A percentile compares a stretch with the other conserved stretches of the same genome.
Conservation (phyloP, 2,113 vertebrate species). For the Mustela lutreola region DNA sequence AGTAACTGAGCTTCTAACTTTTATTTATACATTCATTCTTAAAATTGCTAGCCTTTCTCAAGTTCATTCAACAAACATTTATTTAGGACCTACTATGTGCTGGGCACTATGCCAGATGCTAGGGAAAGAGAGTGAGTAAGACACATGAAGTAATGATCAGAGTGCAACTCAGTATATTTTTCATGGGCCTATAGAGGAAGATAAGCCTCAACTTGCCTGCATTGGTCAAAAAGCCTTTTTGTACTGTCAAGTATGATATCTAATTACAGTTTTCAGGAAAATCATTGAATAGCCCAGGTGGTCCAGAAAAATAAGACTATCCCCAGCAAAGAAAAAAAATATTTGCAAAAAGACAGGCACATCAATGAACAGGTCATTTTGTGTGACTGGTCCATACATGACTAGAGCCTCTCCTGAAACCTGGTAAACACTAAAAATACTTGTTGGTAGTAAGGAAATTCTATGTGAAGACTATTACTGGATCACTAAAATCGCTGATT, state of each 20-base stretch:
- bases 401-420: neutral
- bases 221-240: neutral
- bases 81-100: neutral
- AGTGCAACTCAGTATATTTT: neutral
- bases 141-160: neutral
- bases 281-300: neutral
- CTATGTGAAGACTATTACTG: neutral
- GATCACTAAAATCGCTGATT: neutral
- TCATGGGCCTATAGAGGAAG: neutral
- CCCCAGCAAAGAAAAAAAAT: neutral
- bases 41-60: slow-evolving; percentile 3
- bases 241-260: neutral
- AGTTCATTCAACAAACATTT: neutral
- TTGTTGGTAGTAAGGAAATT: neutral
- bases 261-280: neutral
- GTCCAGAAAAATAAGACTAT: neutral
- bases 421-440: neutral
- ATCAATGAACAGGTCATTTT: neutral
- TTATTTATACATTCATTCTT: slow-evolving; percentile 23
- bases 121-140: neutral
- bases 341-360: neutral
- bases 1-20: slow-evolving; percentile 8
- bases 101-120: neutral
- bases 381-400: neutral
- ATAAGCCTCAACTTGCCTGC: neutral